Percentiles rank a stretch among this genome's conserved stretches.
Conservation (phyloP, 2,797 vertebrate genomes). For the Leptodactylus fallax region DNA sequence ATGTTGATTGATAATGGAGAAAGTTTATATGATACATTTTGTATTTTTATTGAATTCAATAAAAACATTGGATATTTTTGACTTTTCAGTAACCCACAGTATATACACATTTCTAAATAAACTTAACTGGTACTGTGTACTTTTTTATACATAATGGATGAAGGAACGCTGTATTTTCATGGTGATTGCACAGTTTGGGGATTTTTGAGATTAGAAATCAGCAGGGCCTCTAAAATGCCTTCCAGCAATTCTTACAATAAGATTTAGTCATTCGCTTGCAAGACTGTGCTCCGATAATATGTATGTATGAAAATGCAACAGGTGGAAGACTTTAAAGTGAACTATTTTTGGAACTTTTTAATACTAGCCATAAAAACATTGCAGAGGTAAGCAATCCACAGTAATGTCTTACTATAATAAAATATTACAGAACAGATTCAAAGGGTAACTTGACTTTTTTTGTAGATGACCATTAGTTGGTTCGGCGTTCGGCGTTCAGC, state of each 20-base stretch:
- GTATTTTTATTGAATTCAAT: background rate
- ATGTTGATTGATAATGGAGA: too few species aligned
- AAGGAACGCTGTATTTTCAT: slow-evolving; percentile 41
- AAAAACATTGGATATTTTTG: background rate
- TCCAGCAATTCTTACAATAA: slow-evolving; percentile 43
- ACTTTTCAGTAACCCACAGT: background rate
- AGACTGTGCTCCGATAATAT: slow-evolving; percentile 28
- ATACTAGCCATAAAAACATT: background rate
- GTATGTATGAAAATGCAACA: slow-evolving; percentile 11
- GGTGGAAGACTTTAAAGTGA: slow-evolving; percentile 14
- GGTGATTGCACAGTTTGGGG: slow-evolving; percentile 32
- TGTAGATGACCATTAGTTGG: too few species aligned
- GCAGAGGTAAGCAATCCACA: background rate
- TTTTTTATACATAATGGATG: slow-evolving; percentile 37
- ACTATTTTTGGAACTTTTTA: background rate
- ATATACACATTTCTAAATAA: slow-evolving; percentile 7
- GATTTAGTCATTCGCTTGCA: slow-evolving; percentile 31
- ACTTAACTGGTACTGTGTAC: background rate
- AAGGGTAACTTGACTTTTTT: too few species aligned
- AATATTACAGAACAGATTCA: too few species aligned
- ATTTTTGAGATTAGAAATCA: slow-evolving; percentile 45
- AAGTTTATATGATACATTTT: background rate
- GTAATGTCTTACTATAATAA: too few species aligned
- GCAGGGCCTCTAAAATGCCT: slow-evolving; percentile 51
- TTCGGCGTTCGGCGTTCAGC: too few species aligned